Evolutionary conservation across 1,140 invertebrate species (phyloP), one percentile per base, ranked within the genome.

Genomic region (Drosophila pachea): DNA sequence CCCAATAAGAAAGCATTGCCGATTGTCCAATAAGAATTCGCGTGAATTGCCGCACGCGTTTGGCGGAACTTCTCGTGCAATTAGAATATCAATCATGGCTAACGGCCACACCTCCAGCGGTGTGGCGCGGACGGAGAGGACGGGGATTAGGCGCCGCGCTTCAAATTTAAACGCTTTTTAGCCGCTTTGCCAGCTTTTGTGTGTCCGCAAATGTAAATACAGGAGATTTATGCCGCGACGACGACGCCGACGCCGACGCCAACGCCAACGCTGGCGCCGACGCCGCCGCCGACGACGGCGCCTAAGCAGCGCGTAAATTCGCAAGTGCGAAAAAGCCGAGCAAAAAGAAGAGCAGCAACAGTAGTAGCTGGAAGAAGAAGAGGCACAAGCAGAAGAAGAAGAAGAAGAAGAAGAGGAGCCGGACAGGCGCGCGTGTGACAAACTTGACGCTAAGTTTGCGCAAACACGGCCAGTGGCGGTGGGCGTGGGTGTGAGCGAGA

Each of bases 401-500:
- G 5, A 54, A 32, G 12, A 65, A 43, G 4, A 35, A 48, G 59
- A 50, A 31, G 11, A 58, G 8, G 64, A 33, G 8, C 54, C 45
- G 40, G 40, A 45, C 54, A 38, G 35, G 48, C 55, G 50, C 55
- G 67, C 62, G 81, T 86, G 81, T 86, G 81, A 86, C 76, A 86
- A 86, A 86, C 76, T 86, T 86, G 81, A 81, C 81, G 81, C 81
- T 76, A 86, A 86, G 73, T 77, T 77, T 65, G 77, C 71, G 76
- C 81, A 76, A 81, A 86, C 71, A 69, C 56, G 40, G 38, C 32
- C 53, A 65, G 55, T 52, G 53, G 50, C 58, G 32, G 22, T 48
- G 14, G 35, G 42, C 38, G 61, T 60, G 42, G 14, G 79, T 70
- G 79, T 56, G 62, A 84, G 67, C 58, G 81, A 79, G 76, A 86